A percentile compares a stretch with the other conserved stretches of the same genome.
phyloP scores from a whole-genome alignment of 1,140 invertebrate species.

The Hylyphantes graminicola region DNA sequence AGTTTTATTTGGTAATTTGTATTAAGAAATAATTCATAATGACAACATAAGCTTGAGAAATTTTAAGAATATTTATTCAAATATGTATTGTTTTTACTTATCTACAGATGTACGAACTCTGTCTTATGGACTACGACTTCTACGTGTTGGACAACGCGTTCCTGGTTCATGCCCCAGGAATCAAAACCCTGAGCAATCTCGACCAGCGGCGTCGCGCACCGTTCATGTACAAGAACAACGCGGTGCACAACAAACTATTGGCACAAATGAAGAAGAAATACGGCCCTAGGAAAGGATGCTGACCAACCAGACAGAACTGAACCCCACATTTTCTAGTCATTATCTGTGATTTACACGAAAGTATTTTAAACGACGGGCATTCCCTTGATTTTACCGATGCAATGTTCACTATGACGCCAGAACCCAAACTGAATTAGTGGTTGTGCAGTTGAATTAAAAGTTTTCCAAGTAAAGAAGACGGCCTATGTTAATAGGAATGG shows the following conservation, averaged over 20 bases:
- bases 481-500: no score
- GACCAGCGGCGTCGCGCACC: constrained; percentile 68
- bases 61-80: no score
- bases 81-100: background rate
- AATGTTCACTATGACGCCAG: no score
- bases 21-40: no score
- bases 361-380: constrained; percentile 4
- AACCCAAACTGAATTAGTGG: no score
- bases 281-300: constrained; percentile 59
- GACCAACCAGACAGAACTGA: constrained; percentile 10
- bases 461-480: no score
- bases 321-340: constrained; percentile 37
- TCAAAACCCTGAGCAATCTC: constrained; percentile 70
- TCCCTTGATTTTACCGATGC: background rate
- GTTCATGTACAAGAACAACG: constrained; percentile 74
- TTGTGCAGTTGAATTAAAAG: no score
- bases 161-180: constrained; percentile 81
- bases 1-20: no score
- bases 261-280: constrained; percentile 66
- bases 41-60: no score
- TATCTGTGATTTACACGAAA: background rate
- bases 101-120: constrained; percentile 82
- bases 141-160: constrained; percentile 81
- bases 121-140: constrained; percentile 79
- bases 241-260: constrained; percentile 75